Evolutionary conservation across 2,888 invertebrate species (phyloP).

Genomic region (Pomacea canaliculata): DNA sequence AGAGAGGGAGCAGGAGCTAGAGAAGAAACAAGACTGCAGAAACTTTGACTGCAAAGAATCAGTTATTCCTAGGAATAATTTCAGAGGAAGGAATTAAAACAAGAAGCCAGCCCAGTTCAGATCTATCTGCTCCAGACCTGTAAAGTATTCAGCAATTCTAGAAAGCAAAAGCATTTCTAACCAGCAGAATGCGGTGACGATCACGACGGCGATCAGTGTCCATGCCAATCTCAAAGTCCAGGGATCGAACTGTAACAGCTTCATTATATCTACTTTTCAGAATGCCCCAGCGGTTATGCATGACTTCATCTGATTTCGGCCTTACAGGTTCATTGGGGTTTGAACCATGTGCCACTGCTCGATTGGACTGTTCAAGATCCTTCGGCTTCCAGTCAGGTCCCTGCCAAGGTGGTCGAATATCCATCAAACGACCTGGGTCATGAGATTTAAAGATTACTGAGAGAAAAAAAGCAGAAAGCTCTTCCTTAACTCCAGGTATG

Average conservation of each 20-base stretch:
- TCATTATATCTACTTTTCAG: slow-evolving; percentile 40
- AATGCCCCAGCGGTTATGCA: slow-evolving; percentile 64
- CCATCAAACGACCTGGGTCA: slow-evolving; percentile 31
- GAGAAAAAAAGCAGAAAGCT: neutral
- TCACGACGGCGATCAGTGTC: slow-evolving; percentile 44
- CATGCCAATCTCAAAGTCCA: slow-evolving; percentile 54
- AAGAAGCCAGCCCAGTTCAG: too few species aligned
- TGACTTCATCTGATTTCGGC: slow-evolving; percentile 46
- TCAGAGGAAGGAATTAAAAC: too few species aligned
- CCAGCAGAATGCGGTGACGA: slow-evolving; percentile 52
- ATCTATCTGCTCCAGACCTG: too few species aligned
- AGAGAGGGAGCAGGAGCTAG: too few species aligned
- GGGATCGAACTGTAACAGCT: slow-evolving; percentile 40
- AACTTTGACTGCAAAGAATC: too few species aligned
- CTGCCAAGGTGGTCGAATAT: slow-evolving; percentile 60
- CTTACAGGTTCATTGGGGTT: slow-evolving; percentile 64
- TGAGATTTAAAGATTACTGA: neutral
- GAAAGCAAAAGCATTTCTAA: slow-evolving; percentile 32
- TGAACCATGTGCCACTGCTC: slow-evolving; percentile 55
- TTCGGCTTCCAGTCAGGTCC: slow-evolving; percentile 60
- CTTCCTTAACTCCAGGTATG: too few species aligned
- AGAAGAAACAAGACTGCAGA: too few species aligned
- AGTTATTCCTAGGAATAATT: too few species aligned
- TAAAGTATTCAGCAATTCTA: too few species aligned
- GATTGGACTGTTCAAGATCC: slow-evolving; percentile 57